Evolutionary conservation across 2,113 vertebrate genomes (phyloP).

Genomic region (Cebus imitator): DNA sequence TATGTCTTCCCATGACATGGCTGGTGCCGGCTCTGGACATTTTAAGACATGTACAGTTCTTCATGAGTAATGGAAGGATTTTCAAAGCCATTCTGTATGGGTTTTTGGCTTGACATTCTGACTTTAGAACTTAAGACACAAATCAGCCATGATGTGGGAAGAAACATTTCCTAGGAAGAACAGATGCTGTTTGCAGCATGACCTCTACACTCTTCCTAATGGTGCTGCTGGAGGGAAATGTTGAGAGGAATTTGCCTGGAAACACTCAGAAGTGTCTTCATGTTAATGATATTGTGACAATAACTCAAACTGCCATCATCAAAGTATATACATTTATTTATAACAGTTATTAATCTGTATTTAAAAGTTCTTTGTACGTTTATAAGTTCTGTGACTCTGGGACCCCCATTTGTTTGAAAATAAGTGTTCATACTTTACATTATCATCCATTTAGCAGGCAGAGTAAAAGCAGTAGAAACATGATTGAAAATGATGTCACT

Average conservation of each 20-base stretch:
- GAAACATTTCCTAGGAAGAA: not conserved
- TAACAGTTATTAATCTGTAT: not conserved
- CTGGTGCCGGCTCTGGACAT: not conserved
- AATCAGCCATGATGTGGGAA: not conserved
- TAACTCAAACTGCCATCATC: not conserved
- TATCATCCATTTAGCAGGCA: not conserved
- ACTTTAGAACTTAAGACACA: not conserved
- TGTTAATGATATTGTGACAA: not conserved
- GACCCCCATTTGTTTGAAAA: not conserved
- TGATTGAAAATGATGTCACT: not conserved
- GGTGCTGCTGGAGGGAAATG: not conserved
- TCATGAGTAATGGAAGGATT: not conserved
- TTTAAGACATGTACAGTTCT: not conserved
- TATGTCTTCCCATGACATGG: not conserved
- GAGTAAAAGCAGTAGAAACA: not conserved
- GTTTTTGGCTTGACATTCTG: not conserved
- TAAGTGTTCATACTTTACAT: not conserved
- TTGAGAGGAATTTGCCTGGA: not conserved
- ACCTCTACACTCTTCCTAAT: not conserved
- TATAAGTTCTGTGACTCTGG: not conserved
- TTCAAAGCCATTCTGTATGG: not conserved
- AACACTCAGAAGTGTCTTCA: not conserved
- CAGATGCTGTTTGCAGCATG: not conserved
- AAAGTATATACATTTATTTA: not conserved
- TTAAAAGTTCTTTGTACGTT: not conserved